These are phyloP conservation scores for Silurus glanis DNA, from an alignment of 2,113 vertebrate genomes.

Conservation along the genomic window DNA sequence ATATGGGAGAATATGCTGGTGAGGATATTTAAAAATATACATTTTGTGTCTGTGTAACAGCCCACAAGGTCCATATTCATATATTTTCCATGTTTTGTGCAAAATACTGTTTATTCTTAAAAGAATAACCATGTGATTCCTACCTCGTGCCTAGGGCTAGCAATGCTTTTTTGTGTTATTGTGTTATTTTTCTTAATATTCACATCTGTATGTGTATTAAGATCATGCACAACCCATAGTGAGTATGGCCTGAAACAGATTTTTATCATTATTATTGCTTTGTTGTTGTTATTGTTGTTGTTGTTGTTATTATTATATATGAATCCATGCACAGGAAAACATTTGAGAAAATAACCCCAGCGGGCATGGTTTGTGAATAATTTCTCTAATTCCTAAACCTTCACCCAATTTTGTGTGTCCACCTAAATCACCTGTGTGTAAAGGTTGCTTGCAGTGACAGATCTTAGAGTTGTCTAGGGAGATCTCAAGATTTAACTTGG, in stretches of 20 bases:
- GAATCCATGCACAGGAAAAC: background rate
- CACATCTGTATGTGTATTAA: background rate
- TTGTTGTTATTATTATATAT: background rate
- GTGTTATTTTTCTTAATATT: background rate
- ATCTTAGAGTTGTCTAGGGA: background rate
- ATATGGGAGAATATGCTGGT: slow-evolving; percentile 93
- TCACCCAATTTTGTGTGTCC: too few species aligned
- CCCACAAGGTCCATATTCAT: background rate
- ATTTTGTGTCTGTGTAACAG: background rate
- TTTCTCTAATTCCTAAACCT: background rate
- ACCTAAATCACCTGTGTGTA: too few species aligned
- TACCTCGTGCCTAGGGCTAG: background rate
- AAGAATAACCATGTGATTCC: background rate
- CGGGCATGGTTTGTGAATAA: background rate
- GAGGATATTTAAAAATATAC: background rate
- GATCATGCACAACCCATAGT: too few species aligned
- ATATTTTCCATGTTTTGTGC: background rate
- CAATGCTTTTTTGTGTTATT: background rate
- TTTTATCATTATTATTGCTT: too few species aligned
- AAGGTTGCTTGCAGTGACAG: background rate
- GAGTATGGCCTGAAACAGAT: background rate
- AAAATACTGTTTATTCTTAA: background rate
- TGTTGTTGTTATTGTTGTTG: too few species aligned
- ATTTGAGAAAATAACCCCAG: background rate
- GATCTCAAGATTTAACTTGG: too few species aligned